Percentiles rank a stretch among this genome's conserved stretches.
These are phyloP conservation scores for Emydura subglobosa DNA, from an alignment of 2,113 vertebrate genomes.

Conservation along the genomic window DNA sequence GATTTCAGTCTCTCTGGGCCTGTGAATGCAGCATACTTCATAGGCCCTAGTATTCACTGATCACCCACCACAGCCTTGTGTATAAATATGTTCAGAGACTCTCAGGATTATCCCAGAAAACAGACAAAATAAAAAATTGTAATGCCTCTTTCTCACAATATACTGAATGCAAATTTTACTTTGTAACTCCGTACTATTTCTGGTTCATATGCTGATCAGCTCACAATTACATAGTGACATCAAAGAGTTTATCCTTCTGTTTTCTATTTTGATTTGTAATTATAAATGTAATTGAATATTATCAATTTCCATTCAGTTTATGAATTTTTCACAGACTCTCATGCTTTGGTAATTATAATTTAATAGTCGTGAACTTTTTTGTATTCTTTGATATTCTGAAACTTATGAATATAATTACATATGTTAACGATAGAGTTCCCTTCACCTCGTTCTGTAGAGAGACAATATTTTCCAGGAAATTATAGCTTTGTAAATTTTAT, in stretches of 20 bases:
- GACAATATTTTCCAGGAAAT: not conserved
- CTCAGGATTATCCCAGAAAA: not conserved
- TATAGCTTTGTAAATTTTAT: not conserved
- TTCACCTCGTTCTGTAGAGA: not conserved
- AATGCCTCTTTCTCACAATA: not conserved
- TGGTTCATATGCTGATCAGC: not conserved
- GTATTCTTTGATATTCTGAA: not conserved
- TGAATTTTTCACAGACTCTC: not conserved
- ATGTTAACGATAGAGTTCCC: not conserved
- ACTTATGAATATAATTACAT: not conserved
- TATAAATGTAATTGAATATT: not conserved
- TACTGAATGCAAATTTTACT: not conserved
- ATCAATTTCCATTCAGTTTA: rapidly evolving
- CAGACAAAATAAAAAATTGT: not conserved
- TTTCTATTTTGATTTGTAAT: not conserved
- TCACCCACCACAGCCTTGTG: not conserved
- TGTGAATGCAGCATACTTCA: not conserved
- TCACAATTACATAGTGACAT: not conserved
- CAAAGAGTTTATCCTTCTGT: not conserved
- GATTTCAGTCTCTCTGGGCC: not conserved
- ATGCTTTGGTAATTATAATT: not conserved
- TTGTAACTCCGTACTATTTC: not conserved
- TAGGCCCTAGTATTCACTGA: not conserved
- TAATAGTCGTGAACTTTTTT: not conserved
- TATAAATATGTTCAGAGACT: not conserved